A percentile compares a stretch with the other conserved stretches of the same genome.
Evolutionary conservation across 2,797 vertebrate species (phyloP).

Genomic region (Potorous gilbertii): DNA sequence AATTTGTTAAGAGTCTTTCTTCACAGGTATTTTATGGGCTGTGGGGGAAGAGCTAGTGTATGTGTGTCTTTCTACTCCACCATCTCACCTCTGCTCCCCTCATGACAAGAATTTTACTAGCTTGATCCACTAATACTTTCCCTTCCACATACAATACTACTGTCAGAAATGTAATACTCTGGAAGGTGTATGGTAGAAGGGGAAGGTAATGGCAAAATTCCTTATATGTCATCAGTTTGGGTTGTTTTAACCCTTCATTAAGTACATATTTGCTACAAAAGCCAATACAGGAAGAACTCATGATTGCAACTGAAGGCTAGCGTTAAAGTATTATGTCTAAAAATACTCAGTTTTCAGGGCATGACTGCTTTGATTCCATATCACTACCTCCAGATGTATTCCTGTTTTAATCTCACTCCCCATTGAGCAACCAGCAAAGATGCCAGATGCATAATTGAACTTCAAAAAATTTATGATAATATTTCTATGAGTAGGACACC

Average conservation of each 20-base stretch:
- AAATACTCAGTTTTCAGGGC: conserved; percentile 43
- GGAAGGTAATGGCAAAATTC: background rate
- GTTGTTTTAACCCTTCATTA: conserved; percentile 35
- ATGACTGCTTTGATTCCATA: conserved; percentile 35
- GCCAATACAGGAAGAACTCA: background rate
- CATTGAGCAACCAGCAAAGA: background rate
- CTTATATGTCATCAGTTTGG: background rate
- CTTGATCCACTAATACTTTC: background rate
- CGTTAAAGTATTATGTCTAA: background rate
- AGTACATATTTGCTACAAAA: conserved; percentile 18
- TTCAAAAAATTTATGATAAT: conserved; percentile 31
- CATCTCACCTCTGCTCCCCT: too few relatives aligned
- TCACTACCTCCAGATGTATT: conserved; percentile 40
- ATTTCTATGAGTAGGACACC: conserved; percentile 21
- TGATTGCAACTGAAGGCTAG: background rate
- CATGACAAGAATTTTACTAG: conserved; percentile 22
- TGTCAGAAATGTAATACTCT: background rate
- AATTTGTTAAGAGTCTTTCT: too few relatives aligned
- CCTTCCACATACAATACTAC: conserved; percentile 10
- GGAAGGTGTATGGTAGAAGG: conserved; percentile 19
- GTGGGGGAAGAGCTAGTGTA: too few relatives aligned
- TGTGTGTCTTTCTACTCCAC: too few relatives aligned
- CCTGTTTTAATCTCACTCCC: conserved; percentile 38
- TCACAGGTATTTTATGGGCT: too few relatives aligned
- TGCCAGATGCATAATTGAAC: conserved; percentile 44